Evolutionary conservation across 2,113 vertebrate genomes (phyloP).

Genomic region (Corynorhinus townsendii): DNA sequence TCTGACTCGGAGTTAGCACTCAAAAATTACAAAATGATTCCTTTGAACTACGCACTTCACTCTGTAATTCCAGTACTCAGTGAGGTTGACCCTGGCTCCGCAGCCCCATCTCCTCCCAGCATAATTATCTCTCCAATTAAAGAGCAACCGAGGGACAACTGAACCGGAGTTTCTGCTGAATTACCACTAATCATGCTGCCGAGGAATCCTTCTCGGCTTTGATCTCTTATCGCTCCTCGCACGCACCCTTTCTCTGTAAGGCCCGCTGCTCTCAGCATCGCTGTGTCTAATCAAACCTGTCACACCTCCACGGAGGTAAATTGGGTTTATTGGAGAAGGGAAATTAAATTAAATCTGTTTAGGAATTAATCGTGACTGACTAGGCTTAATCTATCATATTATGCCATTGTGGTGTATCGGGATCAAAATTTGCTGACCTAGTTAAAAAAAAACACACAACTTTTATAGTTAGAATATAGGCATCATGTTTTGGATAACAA

Average conservation of each 20-base stretch:
- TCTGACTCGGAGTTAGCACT: neutral
- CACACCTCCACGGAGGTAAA: conserved; percentile 77
- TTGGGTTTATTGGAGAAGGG: conserved; percentile 77
- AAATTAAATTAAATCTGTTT: conserved; percentile 81
- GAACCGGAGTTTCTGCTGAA: conserved; percentile 63
- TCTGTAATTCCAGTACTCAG: conserved; percentile 56
- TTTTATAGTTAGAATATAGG: neutral
- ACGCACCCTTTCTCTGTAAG: conserved; percentile 47
- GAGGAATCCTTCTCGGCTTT: conserved; percentile 64
- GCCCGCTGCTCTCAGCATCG: conserved; percentile 15
- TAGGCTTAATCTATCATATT: conserved; percentile 75
- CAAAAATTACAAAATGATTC: conserved; percentile 13
- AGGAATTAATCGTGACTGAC: conserved; percentile 74
- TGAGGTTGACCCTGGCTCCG: conserved; percentile 27
- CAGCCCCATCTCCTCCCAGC: conserved; percentile 13
- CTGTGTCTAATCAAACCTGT: conserved; percentile 77
- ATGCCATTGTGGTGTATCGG: conserved; percentile 56
- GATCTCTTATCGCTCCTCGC: conserved; percentile 69
- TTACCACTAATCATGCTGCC: conserved; percentile 55
- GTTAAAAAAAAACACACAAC: conserved; percentile 24
- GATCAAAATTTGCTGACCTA: conserved; percentile 62
- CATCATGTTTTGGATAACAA: neutral
- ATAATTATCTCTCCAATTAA: conserved; percentile 76
- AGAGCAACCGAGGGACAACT: conserved; percentile 51
- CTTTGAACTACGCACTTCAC: conserved; percentile 35